Conservation (phyloP, 2,888 invertebrate genomes). For the Strigamia maritima region DNA sequence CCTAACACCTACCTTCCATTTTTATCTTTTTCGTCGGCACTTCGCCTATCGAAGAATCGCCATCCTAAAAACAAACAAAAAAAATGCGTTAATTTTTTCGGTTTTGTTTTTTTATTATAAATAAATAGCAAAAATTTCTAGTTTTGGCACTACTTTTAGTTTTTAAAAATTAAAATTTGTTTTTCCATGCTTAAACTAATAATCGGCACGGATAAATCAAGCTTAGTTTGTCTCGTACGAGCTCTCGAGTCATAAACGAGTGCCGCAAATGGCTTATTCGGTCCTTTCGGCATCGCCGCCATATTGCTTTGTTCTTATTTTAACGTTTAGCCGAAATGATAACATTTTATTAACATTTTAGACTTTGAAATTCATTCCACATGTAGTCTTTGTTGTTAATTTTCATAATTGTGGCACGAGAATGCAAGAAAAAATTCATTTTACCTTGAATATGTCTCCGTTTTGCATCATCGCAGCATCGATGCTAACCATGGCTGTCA, state of each 20-base stretch:
- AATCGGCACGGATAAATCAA: too few species aligned
- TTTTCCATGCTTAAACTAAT: not conserved
- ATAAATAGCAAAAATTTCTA: too few species aligned
- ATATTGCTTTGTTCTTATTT: not conserved
- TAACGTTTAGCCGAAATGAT: not conserved
- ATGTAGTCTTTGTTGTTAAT: not conserved
- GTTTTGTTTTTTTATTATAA: too few species aligned
- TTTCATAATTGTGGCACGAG: not conserved
- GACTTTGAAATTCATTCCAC: not conserved
- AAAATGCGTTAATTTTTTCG: too few species aligned
- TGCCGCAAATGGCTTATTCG: not conserved
- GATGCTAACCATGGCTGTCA: conserved; percentile 16
- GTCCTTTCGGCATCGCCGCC: not conserved
- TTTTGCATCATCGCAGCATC: conserved; percentile 21
- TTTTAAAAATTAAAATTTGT: too few species aligned
- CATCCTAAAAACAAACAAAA: not conserved
- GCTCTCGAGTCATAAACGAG: too few species aligned
- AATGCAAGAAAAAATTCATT: not conserved
- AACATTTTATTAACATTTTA: not conserved
- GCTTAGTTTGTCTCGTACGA: too few species aligned
- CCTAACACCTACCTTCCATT: not conserved
- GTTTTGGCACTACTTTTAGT: too few species aligned
- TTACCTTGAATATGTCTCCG: conserved; percentile 36
- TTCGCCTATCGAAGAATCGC: not conserved
- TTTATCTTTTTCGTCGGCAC: not conserved